Base-by-base conservation (phyloP, 2,888 invertebrate genomes). In the Ypsolopha scabrella region DNA sequence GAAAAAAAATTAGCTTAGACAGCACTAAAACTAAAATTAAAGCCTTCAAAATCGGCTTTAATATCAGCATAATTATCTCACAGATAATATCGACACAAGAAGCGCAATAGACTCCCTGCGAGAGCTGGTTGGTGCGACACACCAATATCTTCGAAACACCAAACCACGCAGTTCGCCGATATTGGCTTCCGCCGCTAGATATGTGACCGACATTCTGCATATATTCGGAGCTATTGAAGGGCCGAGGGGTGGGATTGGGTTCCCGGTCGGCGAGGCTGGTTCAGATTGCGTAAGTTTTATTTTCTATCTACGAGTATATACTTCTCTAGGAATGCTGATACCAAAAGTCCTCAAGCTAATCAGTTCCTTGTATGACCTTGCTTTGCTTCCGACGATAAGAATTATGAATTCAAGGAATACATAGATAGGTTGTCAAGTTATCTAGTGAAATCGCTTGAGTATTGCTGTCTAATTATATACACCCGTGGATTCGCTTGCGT, bases 41-140 rank as follows among this genome's bases (percentile, higher is more conserved):
- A 24, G 4, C 24, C 24, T 24, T 24, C 24, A 24, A 24, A 24
- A 24, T 24, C 24, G 24, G 24, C 24, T 24, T 24, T 24, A 24
- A 3, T 24, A 4, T 24, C 2, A 4, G 24, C 24, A 24, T 24
- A 24, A 24, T 24, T 24, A 4, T 37, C n/a, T 72, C 41, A 11
- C 67, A 93, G 94, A 98, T 80, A 98, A 97, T 72, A 90, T 99
- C 52, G 98, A 99, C 81, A 99, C 99, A 0, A 91, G 95, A 60
- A 88, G 90, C n/a, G 93, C 93, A 0, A 69, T 99, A 51, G 97
- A 98, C 67, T 87, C 88, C 0, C 80, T 99, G 2, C 90, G 96
- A 54, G 96, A 97, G 67, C 80, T 99, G 48, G 93, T 98, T n/a
- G 88, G 91, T 2, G 86, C 91, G n/a, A 89, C 91, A 55, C 98